Conservation (phyloP, 2,113 vertebrate genomes). For the Dipodomys spectabilis region DNA sequence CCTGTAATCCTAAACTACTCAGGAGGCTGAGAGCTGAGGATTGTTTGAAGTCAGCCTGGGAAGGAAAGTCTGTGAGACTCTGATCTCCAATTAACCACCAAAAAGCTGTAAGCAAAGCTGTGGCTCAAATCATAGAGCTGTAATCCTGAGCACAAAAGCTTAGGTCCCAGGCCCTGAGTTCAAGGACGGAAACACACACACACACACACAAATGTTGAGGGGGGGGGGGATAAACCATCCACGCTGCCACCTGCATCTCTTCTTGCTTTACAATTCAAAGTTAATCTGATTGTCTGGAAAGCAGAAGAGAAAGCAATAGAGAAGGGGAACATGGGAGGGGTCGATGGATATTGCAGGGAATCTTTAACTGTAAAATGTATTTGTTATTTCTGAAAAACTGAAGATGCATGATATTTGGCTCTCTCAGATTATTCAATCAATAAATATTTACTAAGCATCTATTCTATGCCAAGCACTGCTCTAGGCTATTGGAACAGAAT, state of each 20-base stretch:
- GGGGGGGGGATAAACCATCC: neutral
- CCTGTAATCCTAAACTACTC: no score
- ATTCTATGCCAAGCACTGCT: neutral
- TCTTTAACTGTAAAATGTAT: neutral
- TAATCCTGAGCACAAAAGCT: no score
- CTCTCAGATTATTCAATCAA: neutral
- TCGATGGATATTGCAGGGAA: neutral
- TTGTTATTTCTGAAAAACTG: neutral
- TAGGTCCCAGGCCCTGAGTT: no score
- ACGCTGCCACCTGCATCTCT: neutral
- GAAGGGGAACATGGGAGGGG: neutral
- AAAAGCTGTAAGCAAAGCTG: no score
- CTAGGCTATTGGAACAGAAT: neutral
- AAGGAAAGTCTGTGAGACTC: no score
- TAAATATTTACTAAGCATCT: neutral
- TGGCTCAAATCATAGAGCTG: no score
- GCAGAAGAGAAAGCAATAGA: neutral
- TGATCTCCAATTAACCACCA: no score
- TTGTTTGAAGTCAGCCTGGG: no score
- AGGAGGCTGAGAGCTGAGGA: no score
- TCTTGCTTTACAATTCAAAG: neutral
- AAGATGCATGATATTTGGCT: neutral
- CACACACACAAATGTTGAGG: neutral
- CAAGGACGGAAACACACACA: no score
- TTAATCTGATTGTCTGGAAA: conserved; percentile 35